A percentile compares a stretch with the other conserved stretches of the same genome.
phyloP scores from a whole-genome alignment of 2,113 vertebrate species.

The Argyrosomus japonicus region DNA sequence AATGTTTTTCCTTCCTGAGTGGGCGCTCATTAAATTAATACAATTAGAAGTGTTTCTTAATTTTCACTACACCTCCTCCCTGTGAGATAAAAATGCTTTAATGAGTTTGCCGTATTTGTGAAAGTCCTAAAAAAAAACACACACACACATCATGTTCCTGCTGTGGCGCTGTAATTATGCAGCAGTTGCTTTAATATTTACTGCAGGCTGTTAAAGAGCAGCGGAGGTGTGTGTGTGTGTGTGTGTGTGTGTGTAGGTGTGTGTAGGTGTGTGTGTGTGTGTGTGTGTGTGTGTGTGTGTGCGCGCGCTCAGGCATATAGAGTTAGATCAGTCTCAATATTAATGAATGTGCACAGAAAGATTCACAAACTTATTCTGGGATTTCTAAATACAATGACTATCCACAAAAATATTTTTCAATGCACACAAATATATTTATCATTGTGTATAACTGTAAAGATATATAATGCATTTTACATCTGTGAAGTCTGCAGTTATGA shows the following conservation, averaged over 20 bases:
- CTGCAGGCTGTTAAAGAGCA: conserved; percentile 29
- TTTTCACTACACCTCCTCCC: conserved; percentile 2
- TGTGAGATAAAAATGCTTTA: conserved; percentile 12
- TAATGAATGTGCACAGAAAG: too few relatives aligned
- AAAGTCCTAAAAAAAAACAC: neutral
- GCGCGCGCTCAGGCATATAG: too few relatives aligned
- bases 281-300: neutral
- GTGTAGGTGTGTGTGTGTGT: neutral
- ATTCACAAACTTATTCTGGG: too few relatives aligned
- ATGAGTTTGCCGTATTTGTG: conserved; percentile 27
- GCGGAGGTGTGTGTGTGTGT: conserved; percentile 9
- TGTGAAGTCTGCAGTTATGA: too few relatives aligned
- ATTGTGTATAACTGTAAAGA: too few relatives aligned
- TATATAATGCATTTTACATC: too few relatives aligned
- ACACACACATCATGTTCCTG: neutral
- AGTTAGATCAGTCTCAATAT: too few relatives aligned
- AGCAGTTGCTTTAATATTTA: conserved; percentile 24
- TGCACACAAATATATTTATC: too few relatives aligned
- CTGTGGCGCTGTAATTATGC: neutral
- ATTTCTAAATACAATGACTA: too few relatives aligned
- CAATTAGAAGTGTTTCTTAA: conserved; percentile 25
- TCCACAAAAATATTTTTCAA: too few relatives aligned
- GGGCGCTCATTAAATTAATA: conserved; percentile 5
- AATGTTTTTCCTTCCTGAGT: conserved; percentile 4
- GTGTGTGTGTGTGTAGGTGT: too few relatives aligned